Evolutionary conservation across 2,113 vertebrate genomes (phyloP).

Genomic region (Lynx canadensis): DNA sequence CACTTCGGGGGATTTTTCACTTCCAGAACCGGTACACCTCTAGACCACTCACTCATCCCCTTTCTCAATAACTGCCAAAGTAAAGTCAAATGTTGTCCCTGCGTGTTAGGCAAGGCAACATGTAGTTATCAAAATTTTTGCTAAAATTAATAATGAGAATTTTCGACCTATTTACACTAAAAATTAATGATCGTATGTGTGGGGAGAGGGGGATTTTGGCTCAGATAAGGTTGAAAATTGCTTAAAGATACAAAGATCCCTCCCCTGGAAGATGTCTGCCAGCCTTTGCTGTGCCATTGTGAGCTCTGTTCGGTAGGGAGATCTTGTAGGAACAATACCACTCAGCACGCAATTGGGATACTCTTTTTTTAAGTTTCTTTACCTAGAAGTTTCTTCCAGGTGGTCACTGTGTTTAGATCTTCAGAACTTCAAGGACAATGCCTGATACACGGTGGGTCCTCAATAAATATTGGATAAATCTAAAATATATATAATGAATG

Average conservation of each 20-base stretch:
- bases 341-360: background rate
- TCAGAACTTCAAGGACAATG: background rate
- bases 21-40: background rate
- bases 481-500: background rate
- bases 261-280: background rate
- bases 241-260: background rate
- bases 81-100: background rate
- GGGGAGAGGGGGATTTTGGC: background rate
- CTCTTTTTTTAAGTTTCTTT: background rate
- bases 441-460: too few relatives aligned
- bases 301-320: background rate
- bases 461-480: background rate
- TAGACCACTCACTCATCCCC: background rate
- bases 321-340: background rate
- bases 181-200: background rate
- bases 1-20: background rate
- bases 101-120: background rate
- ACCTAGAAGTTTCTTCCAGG: background rate
- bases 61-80: background rate
- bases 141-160: background rate
- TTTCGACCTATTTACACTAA: background rate
- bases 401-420: background rate
- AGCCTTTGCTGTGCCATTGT: background rate
- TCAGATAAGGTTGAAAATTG: background rate
- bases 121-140: background rate